Evolutionary conservation across 2,113 vertebrate species (phyloP).

Genomic region (Rattus rattus): DNA sequence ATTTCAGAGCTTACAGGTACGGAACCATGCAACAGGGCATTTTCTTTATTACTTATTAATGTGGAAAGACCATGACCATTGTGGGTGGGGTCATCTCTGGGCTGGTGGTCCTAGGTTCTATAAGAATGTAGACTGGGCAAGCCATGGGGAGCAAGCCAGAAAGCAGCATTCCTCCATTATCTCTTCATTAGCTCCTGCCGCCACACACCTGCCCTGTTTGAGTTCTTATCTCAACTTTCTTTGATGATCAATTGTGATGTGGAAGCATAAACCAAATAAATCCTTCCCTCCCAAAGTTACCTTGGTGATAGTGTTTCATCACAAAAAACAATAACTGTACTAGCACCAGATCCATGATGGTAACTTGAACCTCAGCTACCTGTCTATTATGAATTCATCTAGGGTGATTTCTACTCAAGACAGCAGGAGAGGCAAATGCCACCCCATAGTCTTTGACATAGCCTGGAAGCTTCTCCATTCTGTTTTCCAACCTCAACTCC

Average conservation of each 20-base stretch:
- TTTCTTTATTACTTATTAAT: background rate
- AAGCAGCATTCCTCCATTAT: background rate
- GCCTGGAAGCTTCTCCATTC: conserved; percentile 89
- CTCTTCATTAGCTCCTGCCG: background rate
- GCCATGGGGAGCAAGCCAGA: background rate
- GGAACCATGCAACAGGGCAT: background rate
- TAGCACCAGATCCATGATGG: background rate
- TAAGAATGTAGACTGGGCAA: background rate
- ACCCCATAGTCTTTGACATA: conserved; percentile 94
- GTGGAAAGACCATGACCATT: background rate
- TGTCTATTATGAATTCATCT: conserved; percentile 88
- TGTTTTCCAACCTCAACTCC: conserved; percentile 69
- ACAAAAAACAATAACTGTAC: too few species aligned
- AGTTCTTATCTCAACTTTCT: background rate
- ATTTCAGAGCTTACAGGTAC: background rate
- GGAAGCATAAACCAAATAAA: background rate
- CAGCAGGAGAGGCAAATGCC: conserved; percentile 93
- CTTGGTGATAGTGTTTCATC: background rate
- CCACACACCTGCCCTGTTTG: background rate
- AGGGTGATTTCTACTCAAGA: conserved; percentile 91
- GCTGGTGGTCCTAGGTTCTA: background rate
- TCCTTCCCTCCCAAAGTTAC: background rate
- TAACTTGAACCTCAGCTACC: background rate
- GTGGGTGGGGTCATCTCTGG: background rate
- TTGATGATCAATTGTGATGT: background rate